Conservation (phyloP, 2,113 vertebrate genomes). For the Ceyx melanurus region DNA sequence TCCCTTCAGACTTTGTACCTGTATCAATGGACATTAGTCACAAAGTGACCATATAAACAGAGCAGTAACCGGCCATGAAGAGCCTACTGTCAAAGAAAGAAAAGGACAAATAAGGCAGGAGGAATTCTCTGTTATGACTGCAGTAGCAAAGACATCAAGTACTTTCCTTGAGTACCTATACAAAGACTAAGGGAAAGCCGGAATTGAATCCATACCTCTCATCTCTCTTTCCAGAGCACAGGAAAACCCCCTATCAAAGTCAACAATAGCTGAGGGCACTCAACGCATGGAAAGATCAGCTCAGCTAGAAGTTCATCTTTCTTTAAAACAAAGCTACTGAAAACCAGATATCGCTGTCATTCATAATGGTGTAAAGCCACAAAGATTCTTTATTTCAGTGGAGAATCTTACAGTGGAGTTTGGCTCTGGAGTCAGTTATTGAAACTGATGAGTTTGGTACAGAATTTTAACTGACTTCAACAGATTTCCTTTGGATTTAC, state of each 20-base stretch:
- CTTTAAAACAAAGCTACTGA: constrained; percentile 1
- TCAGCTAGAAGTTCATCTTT: not conserved
- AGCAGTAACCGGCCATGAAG: not conserved
- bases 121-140: not conserved
- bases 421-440: not conserved
- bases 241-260: not conserved
- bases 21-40: not conserved
- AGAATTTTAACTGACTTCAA: constrained; percentile 37
- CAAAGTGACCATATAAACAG: not conserved
- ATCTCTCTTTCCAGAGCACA: not conserved
- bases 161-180: not conserved
- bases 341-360: not conserved
- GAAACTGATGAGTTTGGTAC: not conserved
- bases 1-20: not conserved
- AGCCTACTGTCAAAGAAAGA: not conserved
- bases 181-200: not conserved
- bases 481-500: constrained; percentile 4
- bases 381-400: not conserved
- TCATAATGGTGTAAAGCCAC: not conserved
- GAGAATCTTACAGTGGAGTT: not conserved
- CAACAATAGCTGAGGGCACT: not conserved
- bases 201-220: not conserved
- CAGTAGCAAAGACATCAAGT: not conserved
- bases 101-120: not conserved
- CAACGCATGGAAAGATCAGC: not conserved